Percentiles rank a stretch among this genome's conserved stretches.
phyloP scores from a whole-genome alignment of 2,888 invertebrate species.

The Dicyrtomina minuta region DNA sequence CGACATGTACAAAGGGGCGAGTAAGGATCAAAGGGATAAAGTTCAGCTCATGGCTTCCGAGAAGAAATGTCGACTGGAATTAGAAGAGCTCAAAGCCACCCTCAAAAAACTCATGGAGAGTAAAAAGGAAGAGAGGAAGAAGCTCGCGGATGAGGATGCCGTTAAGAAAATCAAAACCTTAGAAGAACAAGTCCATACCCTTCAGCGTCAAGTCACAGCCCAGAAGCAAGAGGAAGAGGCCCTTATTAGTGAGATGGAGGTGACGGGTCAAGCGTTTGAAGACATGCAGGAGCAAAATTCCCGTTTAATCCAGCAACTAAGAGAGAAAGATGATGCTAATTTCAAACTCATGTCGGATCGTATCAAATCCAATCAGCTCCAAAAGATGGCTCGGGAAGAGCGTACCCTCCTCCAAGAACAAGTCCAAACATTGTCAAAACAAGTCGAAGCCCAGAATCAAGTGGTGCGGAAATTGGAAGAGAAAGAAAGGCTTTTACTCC shows the following conservation, averaged over 20 bases:
- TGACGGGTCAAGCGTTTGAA: constrained; percentile 97
- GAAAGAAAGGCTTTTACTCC: constrained; percentile 89
- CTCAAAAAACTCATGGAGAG: constrained; percentile 85
- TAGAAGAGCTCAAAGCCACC: constrained; percentile 83
- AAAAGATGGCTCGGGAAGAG: constrained; percentile 90
- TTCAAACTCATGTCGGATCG: constrained; percentile 98
- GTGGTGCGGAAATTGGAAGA: constrained; percentile 93
- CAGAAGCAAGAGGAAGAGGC: constrained; percentile 87
- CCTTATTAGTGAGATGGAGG: constrained; percentile 96
- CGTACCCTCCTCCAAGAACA: constrained; percentile 90
- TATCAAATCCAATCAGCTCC: constrained; percentile 92
- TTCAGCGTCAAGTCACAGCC: constrained; percentile 58
- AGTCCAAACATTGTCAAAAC: constrained; percentile 76
- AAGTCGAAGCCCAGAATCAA: constrained; percentile 91
- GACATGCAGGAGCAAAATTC: constrained; percentile 99
- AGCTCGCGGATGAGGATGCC: constrained; percentile 92
- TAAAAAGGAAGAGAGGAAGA: constrained; percentile 85
- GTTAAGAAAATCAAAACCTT: constrained; percentile 88
- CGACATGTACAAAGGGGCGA: constrained; percentile 97
- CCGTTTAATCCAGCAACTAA: constrained; percentile 86
- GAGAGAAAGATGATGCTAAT: constrained; percentile 97
- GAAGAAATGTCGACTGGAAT: constrained; percentile 82
- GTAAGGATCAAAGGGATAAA: constrained; percentile 94
- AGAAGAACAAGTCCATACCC: constrained; percentile 72
- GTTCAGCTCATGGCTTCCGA: constrained; percentile 94